Conservation (phyloP, 2,797 vertebrate species). For the Carcharodon carcharias region DNA sequence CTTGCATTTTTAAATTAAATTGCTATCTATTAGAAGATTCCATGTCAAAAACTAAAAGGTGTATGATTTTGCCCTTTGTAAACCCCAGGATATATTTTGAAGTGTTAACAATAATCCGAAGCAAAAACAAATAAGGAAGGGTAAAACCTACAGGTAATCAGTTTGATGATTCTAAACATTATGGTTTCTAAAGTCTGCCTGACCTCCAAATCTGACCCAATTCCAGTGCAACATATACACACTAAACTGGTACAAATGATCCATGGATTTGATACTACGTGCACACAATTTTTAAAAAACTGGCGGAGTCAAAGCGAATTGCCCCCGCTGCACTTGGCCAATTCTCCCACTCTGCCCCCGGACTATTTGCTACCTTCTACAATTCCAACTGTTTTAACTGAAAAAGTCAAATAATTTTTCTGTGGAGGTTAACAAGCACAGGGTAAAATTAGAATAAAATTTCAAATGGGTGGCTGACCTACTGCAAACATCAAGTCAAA, state of each 20-base stretch:
- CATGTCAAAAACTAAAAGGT: neutral
- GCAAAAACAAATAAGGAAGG: neutral
- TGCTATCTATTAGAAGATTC: neutral
- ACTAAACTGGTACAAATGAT: neutral
- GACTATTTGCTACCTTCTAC: neutral
- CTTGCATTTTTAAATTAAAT: neutral
- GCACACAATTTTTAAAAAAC: neutral
- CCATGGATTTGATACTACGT: neutral
- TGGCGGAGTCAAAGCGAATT: neutral
- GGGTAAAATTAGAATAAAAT: neutral
- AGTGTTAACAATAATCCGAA: neutral
- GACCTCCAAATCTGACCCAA: neutral
- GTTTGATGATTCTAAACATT: neutral
- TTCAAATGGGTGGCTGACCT: neutral
- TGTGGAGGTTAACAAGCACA: neutral
- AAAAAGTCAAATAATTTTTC: neutral
- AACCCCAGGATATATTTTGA: neutral
- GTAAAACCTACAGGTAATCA: neutral
- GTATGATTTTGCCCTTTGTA: neutral
- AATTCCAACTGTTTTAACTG: neutral
- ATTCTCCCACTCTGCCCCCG: neutral
- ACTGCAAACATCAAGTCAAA: too few species aligned
- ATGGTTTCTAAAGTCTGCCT: neutral
- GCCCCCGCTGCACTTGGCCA: neutral
- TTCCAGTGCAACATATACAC: neutral